These are phyloP conservation scores for Sandelia bainsii DNA, from an alignment of 2,797 vertebrate species.

Conservation along the genomic window DNA sequence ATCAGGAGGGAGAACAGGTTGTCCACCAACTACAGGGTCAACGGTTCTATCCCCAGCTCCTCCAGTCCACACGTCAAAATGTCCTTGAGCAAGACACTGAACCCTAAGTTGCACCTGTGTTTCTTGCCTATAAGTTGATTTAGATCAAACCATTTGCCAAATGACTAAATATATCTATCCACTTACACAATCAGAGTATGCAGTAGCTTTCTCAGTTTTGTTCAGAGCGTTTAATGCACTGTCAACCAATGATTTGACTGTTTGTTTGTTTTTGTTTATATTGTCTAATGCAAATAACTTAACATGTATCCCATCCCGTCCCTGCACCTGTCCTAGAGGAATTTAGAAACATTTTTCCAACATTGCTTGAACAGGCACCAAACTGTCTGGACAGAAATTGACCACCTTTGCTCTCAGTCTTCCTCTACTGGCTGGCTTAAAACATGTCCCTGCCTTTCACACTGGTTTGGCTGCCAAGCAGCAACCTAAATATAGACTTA, in stretches of 20 bases:
- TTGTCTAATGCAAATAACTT: background rate
- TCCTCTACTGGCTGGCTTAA: conserved; percentile 57
- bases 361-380: conserved; percentile 69
- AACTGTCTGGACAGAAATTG: conserved; percentile 69
- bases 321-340: conserved; percentile 43
- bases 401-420: conserved; percentile 72
- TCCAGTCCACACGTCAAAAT: too few species aligned
- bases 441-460: conserved; percentile 67
- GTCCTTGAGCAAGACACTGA: too few species aligned
- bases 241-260: background rate
- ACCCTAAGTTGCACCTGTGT: too few species aligned
- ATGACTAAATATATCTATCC: background rate
- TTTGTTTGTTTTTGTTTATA: conserved; percentile 8
- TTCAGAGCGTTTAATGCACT: conserved; percentile 8
- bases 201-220: background rate
- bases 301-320: conserved; percentile 4
- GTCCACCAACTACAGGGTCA: too few species aligned
- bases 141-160: too few species aligned
- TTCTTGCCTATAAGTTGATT: too few species aligned
- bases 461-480: conserved; percentile 67
- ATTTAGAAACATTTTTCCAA: conserved; percentile 58
- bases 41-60: too few species aligned
- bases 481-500: conserved; percentile 74
- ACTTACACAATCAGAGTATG: background rate
- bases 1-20: too few species aligned